Conservation (phyloP, 2,888 invertebrate genomes). For the Tuberolachnus salignus region DNA sequence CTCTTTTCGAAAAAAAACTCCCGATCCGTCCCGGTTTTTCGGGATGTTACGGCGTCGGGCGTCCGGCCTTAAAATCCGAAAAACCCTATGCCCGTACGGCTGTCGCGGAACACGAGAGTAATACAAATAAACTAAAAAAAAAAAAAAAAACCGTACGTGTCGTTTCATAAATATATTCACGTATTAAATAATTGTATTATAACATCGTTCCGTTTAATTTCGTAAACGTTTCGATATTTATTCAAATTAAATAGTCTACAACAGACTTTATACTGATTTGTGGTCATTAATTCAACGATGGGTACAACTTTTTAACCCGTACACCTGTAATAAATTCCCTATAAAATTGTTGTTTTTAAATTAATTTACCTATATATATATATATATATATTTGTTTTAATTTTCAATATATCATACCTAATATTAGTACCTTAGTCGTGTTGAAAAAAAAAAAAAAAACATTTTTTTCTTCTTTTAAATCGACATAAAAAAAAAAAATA, state of each 20-base stretch:
- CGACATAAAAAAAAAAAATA: too few species aligned
- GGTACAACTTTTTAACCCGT: too few species aligned
- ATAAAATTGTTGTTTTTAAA: constrained; percentile 8
- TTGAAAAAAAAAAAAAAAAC: too few species aligned
- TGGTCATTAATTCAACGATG: not conserved
- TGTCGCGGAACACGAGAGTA: constrained; percentile 7
- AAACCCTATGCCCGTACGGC: constrained; percentile 7
- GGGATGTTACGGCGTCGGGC: constrained; percentile 9
- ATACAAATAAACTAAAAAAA: constrained; percentile 3
- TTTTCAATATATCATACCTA: too few species aligned
- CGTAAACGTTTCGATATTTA: not conserved
- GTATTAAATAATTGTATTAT: too few species aligned
- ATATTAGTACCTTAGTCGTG: too few species aligned
- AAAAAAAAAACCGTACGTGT: not conserved
- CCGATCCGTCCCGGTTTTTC: not conserved
- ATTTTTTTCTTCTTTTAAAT: too few species aligned
- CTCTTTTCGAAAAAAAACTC: too few species aligned
- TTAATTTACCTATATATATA: too few species aligned
- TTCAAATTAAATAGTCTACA: too few species aligned
- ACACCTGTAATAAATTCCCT: not conserved
- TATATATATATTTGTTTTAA: too few species aligned
- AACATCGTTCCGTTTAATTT: not conserved
- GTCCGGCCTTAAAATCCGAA: constrained; percentile 21
- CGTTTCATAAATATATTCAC: too few species aligned
- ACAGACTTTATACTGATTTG: constrained; percentile 20